phyloP scores from a whole-genome alignment of 2,113 vertebrate genomes.

The Pelecanoides urinatrix region DNA sequence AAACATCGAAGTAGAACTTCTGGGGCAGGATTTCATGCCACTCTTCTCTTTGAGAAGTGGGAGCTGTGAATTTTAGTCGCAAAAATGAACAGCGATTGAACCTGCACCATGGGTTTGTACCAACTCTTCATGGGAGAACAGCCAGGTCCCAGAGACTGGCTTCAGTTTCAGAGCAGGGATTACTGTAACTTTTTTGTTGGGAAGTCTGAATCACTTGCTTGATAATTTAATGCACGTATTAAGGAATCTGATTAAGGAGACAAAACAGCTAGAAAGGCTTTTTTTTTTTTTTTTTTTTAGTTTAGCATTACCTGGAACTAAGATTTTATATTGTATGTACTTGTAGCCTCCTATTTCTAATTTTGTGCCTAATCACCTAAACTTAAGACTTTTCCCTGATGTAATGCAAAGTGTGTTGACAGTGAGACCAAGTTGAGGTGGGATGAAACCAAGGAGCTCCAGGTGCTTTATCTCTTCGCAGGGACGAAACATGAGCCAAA shows the following conservation, averaged over 20 bases:
- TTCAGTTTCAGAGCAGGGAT: neutral
- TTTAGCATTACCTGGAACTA: neutral
- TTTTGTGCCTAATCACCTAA: neutral
- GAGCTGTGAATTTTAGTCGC: neutral
- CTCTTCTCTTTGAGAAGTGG: neutral
- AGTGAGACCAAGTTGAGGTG: neutral
- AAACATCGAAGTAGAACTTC: neutral
- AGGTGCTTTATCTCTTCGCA: neutral
- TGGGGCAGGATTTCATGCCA: neutral
- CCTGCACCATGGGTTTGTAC: accelerated
- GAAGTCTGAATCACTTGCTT: neutral
- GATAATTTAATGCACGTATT: neutral
- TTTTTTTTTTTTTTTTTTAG: neutral
- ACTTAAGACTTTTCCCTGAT: neutral
- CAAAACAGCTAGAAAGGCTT: neutral
- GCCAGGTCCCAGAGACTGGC: neutral
- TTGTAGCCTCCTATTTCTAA: neutral
- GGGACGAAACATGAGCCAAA: neutral
- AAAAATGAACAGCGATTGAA: neutral
- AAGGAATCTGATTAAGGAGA: neutral
- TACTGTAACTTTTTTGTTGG: neutral
- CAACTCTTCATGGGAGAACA: neutral
- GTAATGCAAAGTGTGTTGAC: neutral
- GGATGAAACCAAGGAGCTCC: neutral
- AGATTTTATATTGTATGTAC: neutral